phyloP scores from a whole-genome alignment of 2,113 vertebrate genomes.

The Phodopus roborovskii region DNA sequence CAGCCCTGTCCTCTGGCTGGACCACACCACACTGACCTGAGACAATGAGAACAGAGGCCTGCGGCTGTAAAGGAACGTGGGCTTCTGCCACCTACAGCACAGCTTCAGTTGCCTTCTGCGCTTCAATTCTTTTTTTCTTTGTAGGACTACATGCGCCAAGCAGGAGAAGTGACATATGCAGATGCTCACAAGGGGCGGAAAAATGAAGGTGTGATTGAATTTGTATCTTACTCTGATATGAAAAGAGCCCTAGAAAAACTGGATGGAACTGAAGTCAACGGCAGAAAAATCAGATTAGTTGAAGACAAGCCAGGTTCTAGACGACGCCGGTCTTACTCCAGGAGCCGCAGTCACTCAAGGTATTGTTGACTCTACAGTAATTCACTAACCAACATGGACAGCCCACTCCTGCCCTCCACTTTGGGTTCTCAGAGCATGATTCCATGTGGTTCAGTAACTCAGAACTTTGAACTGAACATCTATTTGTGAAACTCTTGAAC shows the following conservation, averaged over 20 bases:
- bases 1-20: not conserved
- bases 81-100: not conserved
- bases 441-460: not conserved
- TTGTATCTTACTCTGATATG: slow-evolving; percentile 98
- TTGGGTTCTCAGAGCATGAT: not conserved
- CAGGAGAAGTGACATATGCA: slow-evolving; percentile 97
- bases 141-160: slow-evolving; percentile 99
- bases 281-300: slow-evolving; percentile 96
- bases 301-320: slow-evolving; percentile 96
- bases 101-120: not conserved
- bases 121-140: slow-evolving; percentile 7
- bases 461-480: slow-evolving; percentile 45
- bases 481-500: slow-evolving; percentile 41
- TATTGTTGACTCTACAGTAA: not conserved
- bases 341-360: slow-evolving; percentile 95
- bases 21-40: not conserved
- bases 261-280: slow-evolving; percentile 97
- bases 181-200: slow-evolving; percentile 97
- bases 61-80: too few species aligned
- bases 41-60: not conserved
- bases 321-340: slow-evolving; percentile 94
- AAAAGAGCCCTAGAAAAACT: slow-evolving; percentile 98
- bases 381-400: not conserved
- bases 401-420: not conserved
- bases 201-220: slow-evolving; percentile 98